phyloP scores from a whole-genome alignment of 1,140 invertebrate species.

The Drosophila repletoides region DNA sequence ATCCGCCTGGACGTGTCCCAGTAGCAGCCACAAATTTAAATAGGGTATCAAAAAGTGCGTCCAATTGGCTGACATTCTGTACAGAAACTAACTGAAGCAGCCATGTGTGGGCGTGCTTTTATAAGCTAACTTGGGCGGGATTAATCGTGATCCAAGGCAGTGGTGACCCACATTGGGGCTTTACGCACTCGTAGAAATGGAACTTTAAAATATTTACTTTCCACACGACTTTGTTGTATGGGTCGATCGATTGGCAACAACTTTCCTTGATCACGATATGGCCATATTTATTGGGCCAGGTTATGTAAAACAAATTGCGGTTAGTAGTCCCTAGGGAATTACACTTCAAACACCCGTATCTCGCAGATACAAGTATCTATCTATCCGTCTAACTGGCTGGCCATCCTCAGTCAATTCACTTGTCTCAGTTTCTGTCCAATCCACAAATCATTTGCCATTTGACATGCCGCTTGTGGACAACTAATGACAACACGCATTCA shows the following conservation, averaged over 20 bases:
- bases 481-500: conserved; percentile 67
- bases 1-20: conserved; percentile 25
- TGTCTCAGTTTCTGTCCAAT: conserved; percentile 15
- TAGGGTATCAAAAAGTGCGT: conserved; percentile 6
- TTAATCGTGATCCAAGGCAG: conserved; percentile 52
- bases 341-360: conserved; percentile 12
- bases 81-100: conserved; percentile 35
- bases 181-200: conserved; percentile 8
- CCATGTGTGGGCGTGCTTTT: conserved; percentile 42
- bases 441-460: conserved; percentile 73
- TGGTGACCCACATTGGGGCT: conserved; percentile 59
- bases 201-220: conserved; percentile 46
- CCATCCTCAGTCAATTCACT: conserved; percentile 30
- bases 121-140: conserved; percentile 50
- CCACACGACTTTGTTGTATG: conserved; percentile 53
- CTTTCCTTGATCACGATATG: conserved; percentile 66
- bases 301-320: conserved; percentile 68
- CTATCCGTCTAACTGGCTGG: too few relatives aligned
- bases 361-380: too few relatives aligned
- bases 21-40: not conserved
- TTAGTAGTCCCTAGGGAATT: conserved; percentile 41
- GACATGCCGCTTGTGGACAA: conserved; percentile 68
- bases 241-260: conserved; percentile 27
- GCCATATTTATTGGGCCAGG: conserved; percentile 39
- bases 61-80: conserved; percentile 54